Evolutionary conservation across 2,797 vertebrate genomes (phyloP).

Genomic region (Euphonia xanthogaster): DNA sequence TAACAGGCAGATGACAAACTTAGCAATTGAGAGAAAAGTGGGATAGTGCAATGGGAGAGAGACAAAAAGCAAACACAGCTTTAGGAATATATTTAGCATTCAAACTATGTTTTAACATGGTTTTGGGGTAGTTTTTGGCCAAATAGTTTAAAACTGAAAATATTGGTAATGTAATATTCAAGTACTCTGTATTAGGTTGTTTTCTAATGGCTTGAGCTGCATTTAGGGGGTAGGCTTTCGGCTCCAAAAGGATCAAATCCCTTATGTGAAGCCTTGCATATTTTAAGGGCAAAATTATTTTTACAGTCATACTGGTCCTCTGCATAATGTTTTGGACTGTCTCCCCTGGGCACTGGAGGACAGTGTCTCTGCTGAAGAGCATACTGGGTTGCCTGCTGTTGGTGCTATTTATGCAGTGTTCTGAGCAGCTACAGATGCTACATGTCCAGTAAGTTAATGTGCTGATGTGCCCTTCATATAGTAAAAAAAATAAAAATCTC

Average conservation of each 20-base stretch:
- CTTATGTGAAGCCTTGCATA: background rate
- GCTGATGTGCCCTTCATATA: background rate
- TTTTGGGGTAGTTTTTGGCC: background rate
- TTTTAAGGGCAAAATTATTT: background rate
- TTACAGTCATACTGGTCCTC: background rate
- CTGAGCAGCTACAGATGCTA: background rate
- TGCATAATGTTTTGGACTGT: background rate
- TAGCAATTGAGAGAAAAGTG: background rate
- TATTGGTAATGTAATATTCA: background rate
- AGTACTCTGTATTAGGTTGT: background rate
- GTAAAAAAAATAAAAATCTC: background rate
- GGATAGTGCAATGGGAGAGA: background rate
- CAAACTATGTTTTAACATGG: background rate
- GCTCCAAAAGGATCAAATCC: background rate
- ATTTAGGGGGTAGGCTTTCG: background rate
- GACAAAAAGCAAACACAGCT: background rate
- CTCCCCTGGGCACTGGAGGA: background rate
- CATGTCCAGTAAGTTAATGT: slow-evolving; percentile 9
- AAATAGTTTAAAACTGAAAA: background rate
- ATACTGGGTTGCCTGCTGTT: background rate
- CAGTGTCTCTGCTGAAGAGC: background rate
- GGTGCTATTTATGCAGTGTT: background rate
- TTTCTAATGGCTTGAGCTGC: background rate
- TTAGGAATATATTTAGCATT: background rate
- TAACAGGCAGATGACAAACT: background rate